Base-by-base conservation (phyloP, 2,888 invertebrate genomes). In the Formica aserva region DNA sequence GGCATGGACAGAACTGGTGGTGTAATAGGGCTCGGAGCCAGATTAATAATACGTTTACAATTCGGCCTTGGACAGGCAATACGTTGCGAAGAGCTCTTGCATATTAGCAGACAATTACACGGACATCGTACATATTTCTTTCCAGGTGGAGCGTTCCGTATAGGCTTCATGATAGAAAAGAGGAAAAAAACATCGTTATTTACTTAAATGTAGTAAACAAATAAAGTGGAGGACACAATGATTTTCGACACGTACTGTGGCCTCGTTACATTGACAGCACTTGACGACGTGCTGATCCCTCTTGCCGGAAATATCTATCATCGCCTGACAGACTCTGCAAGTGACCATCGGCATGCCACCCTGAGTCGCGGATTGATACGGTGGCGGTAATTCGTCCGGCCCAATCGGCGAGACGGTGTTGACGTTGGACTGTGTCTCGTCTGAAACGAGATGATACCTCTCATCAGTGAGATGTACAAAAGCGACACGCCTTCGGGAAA, bases 111-210 rank as follows among this genome's bases (percentile, higher is more conserved):
- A 95, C 99, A 99, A 95, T 99, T 99, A 96, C 99, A 99, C 32
- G 99, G 99, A 94, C 99, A 99, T 84, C 99, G 97, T 67, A 99
- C 99, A 95, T 99, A 99, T 95, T 99, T 99, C 95, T 99, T 99
- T 72, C 99, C 99, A 6, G 99, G 98, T 32, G 99, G 99, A 74
- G 99, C 99, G 95, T 98, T 99, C 94, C 98, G 96, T 93, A 99
- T 99, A 32, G 99, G 99, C 99, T 99, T 95, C 9, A 5, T 1
- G 6, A 35, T 35, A 0, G 5, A 52, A 6, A 35, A 38, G 96
- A 96, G 86, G 71, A 80, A 18, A 81, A 60, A 71, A 11, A 32
- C 15, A 18, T 15, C 0, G 9, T 41, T 15, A 9, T 26, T 11
- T n/a, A 62, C 0, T 13, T 29, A 29, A 29, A 29, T 38, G 1